phyloP scores from a whole-genome alignment of 2,888 invertebrate species.

The Synergus gifuensis region DNA sequence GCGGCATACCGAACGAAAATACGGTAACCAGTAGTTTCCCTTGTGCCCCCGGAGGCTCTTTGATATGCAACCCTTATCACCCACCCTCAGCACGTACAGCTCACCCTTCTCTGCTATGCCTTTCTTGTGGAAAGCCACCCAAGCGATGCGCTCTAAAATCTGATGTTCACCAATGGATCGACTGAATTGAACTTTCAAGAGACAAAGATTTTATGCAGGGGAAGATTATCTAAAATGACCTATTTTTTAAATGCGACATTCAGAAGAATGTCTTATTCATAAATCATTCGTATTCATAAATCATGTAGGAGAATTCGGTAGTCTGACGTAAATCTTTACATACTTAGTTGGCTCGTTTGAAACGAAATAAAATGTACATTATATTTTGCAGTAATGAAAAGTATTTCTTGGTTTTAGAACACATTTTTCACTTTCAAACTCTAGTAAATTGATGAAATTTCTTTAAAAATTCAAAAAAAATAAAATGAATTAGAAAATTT shows the following conservation, averaged over 20 bases:
- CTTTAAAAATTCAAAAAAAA: too few species aligned
- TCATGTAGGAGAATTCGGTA: background rate
- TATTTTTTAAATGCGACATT: background rate
- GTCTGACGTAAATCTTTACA: background rate
- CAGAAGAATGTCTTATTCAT: background rate
- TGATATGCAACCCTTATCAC: slow-evolving; percentile 54
- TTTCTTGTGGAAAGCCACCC: slow-evolving; percentile 43
- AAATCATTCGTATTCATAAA: background rate
- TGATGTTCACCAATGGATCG: slow-evolving; percentile 46
- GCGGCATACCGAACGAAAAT: slow-evolving; percentile 55
- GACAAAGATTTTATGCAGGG: background rate
- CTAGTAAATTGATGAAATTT: too few species aligned
- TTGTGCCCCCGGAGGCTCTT: slow-evolving; percentile 41
- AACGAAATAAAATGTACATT: background rate
- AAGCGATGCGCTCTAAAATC: slow-evolving; percentile 51
- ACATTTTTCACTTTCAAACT: too few species aligned
- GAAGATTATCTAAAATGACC: slow-evolving; percentile 3
- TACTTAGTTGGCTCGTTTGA: background rate
- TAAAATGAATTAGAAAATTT: too few species aligned
- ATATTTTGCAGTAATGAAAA: background rate
- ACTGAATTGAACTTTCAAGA: background rate
- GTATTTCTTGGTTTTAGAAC: too few species aligned
- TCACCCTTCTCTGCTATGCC: slow-evolving; percentile 46
- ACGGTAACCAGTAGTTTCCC: slow-evolving; percentile 43
- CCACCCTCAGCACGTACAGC: slow-evolving; percentile 44